Evolutionary conservation across 2,888 invertebrate species (phyloP).

Genomic region (Drosophila pegasa): DNA sequence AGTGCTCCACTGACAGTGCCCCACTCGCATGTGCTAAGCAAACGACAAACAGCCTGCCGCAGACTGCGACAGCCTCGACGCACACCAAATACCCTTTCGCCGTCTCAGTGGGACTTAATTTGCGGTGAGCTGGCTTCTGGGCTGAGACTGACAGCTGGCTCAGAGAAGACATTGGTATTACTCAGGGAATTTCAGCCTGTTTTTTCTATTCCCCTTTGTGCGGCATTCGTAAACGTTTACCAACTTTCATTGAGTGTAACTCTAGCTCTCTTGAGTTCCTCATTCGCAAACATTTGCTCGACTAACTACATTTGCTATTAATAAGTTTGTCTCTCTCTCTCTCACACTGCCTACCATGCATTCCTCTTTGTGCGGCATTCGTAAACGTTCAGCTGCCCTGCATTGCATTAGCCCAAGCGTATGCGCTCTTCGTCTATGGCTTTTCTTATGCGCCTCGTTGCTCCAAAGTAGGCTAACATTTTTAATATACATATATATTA

Average conservation of each 20-base stretch:
- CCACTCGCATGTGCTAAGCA: slow-evolving; percentile 16
- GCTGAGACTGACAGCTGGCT: neutral
- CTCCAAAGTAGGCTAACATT: slow-evolving; percentile 57
- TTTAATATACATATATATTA: slow-evolving; percentile 50
- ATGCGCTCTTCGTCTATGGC: slow-evolving; percentile 14
- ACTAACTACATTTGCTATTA: no score
- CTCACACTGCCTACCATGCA: no score
- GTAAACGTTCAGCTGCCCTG: slow-evolving; percentile 21
- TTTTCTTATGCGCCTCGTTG: neutral
- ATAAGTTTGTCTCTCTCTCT: no score
- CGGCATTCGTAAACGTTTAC: neutral
- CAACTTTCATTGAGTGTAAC: no score
- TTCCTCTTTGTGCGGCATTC: slow-evolving; percentile 7
- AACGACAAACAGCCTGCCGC: slow-evolving; percentile 19
- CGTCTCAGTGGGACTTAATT: neutral
- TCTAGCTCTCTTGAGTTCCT: neutral
- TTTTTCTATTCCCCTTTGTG: neutral
- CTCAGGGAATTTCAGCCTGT: no score
- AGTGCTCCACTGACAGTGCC: slow-evolving; percentile 18
- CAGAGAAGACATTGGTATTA: no score
- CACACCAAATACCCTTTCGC: slow-evolving; percentile 23
- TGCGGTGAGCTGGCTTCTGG: slow-evolving; percentile 10
- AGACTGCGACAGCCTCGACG: slow-evolving; percentile 19
- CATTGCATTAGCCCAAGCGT: neutral
- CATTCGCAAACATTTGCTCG: no score